Evolutionary conservation across 2,113 vertebrate species (phyloP), one percentile per base, ranked within the genome.

Genomic region (Trichechus manatus): DNA sequence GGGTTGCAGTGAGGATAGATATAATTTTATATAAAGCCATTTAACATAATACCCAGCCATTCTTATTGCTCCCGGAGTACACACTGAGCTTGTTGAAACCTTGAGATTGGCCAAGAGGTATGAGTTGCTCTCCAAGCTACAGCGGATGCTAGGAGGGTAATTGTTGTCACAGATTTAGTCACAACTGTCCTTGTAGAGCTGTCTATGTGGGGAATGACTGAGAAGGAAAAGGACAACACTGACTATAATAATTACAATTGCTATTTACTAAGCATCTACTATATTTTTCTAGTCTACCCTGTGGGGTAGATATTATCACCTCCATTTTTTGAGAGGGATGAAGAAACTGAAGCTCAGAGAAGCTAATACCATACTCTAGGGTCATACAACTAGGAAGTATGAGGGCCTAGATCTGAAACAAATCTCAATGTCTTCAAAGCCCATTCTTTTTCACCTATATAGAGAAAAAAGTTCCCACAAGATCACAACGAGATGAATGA

Each of bases 271-370:
- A 93, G 66, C 29, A 89, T 7, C 33, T 66, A 80, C 42, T 25
- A 22, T 56, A 15, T 56, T 13, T 80, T 59, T 83, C 80, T 64
- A 77, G 53, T 59, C n/a, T 84, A 86, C 19, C 6, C 39, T 19
- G 1, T 39, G 56, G 87, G 50, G 25, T 63, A 87, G 50, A 23
- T 44, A 72, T 33, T 77, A 50, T 64, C n/a, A 89, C 23, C 23
- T 50, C 25, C 20, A 66, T 42, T 64, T 42, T 93, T n/a, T 15
- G 13, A 4, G 10, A 36, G 33, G 17, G 19, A 17, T 63, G n/a
- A 72, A 82, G 80, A 89, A 96, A 87, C 4, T 61, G 9, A 87
- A 63, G 68, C 23, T 89, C 79, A 72, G 70, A 94, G 68, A 90
- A 27, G 36, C 79, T 53, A 95, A 66, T 14, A 53, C 59, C 17